Conservation (phyloP, 1,140 invertebrate species). For the Camponotus pennsylvanicus region DNA sequence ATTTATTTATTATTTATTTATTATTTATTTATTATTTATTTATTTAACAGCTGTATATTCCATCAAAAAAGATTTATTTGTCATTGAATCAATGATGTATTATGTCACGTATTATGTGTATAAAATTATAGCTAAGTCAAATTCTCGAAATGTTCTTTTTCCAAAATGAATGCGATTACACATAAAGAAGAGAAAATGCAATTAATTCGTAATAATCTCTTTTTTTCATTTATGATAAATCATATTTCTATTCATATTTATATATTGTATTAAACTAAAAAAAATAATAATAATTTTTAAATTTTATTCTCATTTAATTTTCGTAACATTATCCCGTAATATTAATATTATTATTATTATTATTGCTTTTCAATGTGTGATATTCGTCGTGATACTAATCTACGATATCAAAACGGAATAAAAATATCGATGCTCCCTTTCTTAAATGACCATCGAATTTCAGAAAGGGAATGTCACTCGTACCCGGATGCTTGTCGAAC, state of each 20-base stretch:
- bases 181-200: not conserved
- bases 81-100: not conserved
- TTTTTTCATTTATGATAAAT: not conserved
- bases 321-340: not conserved
- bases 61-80: not conserved
- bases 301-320: not conserved
- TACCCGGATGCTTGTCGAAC: constrained; percentile 23
- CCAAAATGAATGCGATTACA: not conserved
- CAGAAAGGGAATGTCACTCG: constrained; percentile 39
- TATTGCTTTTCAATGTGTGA: not conserved
- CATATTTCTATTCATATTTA: not conserved
- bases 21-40: not conserved
- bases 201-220: not conserved
- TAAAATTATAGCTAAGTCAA: not conserved
- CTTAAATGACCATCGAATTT: constrained; percentile 46
- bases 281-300: not conserved
- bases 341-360: not conserved
- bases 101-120: not conserved
- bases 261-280: too few relatives aligned
- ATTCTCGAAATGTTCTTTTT: not conserved
- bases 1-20: too few relatives aligned
- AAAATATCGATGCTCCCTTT: not conserved
- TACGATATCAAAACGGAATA: not conserved
- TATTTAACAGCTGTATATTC: not conserved
- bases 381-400: not conserved